Base-by-base conservation (phyloP, 37 sponge, comb jelly and placozoan genomes). In the Halichondria panicea region DNA sequence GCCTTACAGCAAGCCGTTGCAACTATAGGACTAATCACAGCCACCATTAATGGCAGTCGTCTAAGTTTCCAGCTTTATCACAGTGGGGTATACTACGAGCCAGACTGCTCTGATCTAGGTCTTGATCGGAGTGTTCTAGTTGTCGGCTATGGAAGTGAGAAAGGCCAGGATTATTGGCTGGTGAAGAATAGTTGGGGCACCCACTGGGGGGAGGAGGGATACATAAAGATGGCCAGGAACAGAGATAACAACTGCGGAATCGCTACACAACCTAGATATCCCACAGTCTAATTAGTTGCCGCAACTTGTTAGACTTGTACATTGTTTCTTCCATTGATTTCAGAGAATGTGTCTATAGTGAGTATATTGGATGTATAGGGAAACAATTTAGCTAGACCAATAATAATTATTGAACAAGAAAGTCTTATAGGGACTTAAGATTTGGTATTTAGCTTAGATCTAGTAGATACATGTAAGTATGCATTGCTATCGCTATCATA, bases 181-280 rank as follows among this genome's bases (percentile, higher is more conserved):
- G 97, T 96, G 45, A 96, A 96, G 90, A 96, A 96, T 86, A 93
- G 93, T 76, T 96, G 97, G 97, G 91, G 91, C 9, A 65, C 80
- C 13, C 28, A 34, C 18, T 96, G 97, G 97, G 97, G 97, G 6
- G 75, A 65, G 67, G 44, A 71, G 19, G 97, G 97, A 4, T 96
- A 88, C 89, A 58, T 96, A 80, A 79, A 60, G 83, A 88, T 96
- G 81, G 48, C 53, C 25, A 61, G 88, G 8, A 84, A 84, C 72
- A 65, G 46, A 22, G 44, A 65, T 31, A 95, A 96, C 78, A 80
- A 81, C 61, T 96, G 97, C 68, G 97, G 97, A 22, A 87, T 96
- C 55, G 91, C 91, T 31, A 83, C 91, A 13, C 66, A 70, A n/a
- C 86, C 97, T 59, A 87, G 88, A 78, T 96, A 90, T 80, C 97